These are phyloP conservation scores for Lasioglossum oenotherae DNA, from an alignment of 2,888 invertebrate species.

Conservation along the genomic window DNA sequence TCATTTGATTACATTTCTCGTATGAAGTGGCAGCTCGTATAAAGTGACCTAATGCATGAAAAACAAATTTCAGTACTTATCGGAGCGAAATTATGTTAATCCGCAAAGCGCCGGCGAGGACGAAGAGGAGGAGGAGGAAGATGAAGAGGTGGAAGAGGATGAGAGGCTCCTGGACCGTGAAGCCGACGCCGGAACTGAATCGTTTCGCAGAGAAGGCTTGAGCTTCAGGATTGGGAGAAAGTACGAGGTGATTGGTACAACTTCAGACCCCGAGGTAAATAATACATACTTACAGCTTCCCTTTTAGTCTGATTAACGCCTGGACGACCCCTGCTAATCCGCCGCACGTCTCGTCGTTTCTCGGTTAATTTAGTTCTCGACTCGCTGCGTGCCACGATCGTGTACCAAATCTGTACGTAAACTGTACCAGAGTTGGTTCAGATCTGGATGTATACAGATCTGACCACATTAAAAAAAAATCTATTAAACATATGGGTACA, in stretches of 20 bases:
- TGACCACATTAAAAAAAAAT: too few species aligned
- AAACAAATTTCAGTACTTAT: constrained; percentile 56
- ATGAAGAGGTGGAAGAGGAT: constrained; percentile 44
- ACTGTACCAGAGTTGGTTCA: too few species aligned
- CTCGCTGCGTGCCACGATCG: not conserved
- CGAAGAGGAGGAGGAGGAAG: not conserved
- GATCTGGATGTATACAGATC: too few species aligned
- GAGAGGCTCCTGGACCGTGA: constrained; percentile 42
- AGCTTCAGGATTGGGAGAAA: constrained; percentile 49
- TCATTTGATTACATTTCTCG: too few species aligned
- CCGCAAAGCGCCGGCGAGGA: constrained; percentile 32
- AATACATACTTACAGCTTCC: constrained; percentile 19
- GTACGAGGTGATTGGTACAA: constrained; percentile 77
- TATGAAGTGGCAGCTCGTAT: not conserved
- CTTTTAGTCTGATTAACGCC: constrained; percentile 45
- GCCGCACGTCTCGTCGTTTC: not conserved
- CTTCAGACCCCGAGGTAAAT: constrained; percentile 68
- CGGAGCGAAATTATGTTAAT: constrained; percentile 53
- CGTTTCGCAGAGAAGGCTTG: constrained; percentile 40
- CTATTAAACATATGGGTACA: too few species aligned
- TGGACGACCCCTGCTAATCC: not conserved
- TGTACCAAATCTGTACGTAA: too few species aligned
- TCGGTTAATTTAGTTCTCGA: constrained; percentile 32
- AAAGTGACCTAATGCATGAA: not conserved
- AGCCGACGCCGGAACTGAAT: constrained; percentile 46